Evolutionary conservation across 2,888 invertebrate genomes (phyloP), one percentile per base, ranked within the genome.

Genomic region (Micoletzkya japonica): DNA sequence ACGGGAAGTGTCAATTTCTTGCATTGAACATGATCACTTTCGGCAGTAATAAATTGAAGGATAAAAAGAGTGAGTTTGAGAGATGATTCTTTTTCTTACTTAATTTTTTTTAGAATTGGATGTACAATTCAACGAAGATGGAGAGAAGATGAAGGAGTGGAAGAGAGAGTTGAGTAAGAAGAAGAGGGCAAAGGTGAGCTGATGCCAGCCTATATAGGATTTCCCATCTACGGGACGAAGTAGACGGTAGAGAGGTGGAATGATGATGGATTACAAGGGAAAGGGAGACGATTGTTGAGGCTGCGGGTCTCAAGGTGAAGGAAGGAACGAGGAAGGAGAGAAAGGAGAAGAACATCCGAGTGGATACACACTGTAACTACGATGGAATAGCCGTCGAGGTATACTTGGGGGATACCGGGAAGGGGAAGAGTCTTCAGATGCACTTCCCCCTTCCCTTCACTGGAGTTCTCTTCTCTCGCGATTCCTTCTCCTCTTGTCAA

Each of bases 11-110:
- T 26, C 36, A 50, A 2, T 64, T 64, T n/a, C 36, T 64, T n/a
- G 50, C 50, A 7, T 36, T 64, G 14, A 64, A 64, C 28, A 52
- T 64, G 32, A 36, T 64, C 34, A 64, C 63, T 24, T 64, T 64
- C 36, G 63, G 52, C 17, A 61, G 28, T 17, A 49, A 58, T n/a
- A 58, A n/a, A n/a, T n/a, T n/a, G n/a, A n/a, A n/a, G n/a, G n/a
- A n/a, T n/a, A n/a, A n/a, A n/a, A n/a, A n/a, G n/a, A n/a, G n/a
- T n/a, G n/a, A n/a, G n/a, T n/a, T n/a, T n/a, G n/a, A n/a, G n/a
- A n/a, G n/a, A n/a, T n/a, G n/a, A n/a, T n/a, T n/a, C n/a, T n/a
- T n/a, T n/a, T n/a, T n/a, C n/a, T n/a, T n/a, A n/a, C n/a, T n/a
- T n/a, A n/a, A n/a, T n/a, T n/a, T n/a, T n/a, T n/a, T n/a, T n/a